Conservation (phyloP, 2,888 invertebrate genomes). For the Lycocerus yunnanus region DNA sequence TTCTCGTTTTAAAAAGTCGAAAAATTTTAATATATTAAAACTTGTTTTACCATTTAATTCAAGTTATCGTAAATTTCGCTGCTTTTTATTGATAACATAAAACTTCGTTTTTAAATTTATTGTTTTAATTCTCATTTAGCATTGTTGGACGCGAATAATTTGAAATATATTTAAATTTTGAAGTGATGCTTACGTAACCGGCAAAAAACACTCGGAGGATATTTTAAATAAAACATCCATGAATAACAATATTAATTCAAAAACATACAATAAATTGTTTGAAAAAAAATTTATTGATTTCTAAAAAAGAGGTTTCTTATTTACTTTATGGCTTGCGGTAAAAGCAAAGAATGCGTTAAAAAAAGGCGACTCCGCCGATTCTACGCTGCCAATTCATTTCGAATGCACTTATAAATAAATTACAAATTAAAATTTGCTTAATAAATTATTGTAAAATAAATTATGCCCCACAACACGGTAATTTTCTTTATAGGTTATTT, state of each 20-base stretch:
- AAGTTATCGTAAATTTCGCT: neutral
- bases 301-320: neutral
- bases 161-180: neutral
- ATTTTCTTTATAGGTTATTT: neutral
- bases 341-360: neutral
- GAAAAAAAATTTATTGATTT: neutral
- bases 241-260: neutral
- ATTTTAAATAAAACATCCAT: neutral
- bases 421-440: neutral
- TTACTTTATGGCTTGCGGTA: neutral
- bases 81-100: neutral
- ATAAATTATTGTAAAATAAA: neutral
- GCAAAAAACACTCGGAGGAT: neutral
- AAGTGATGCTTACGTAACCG: neutral
- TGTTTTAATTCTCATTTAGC: neutral
- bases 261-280: neutral
- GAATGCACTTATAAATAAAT: neutral
- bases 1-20: neutral
- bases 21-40: neutral
- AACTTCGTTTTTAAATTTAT: neutral
- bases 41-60: neutral
- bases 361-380: neutral
- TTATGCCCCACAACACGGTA: neutral
- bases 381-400: neutral
- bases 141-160: neutral